phyloP scores from a whole-genome alignment of 2,113 vertebrate species.

The Aegithalos caudatus region DNA sequence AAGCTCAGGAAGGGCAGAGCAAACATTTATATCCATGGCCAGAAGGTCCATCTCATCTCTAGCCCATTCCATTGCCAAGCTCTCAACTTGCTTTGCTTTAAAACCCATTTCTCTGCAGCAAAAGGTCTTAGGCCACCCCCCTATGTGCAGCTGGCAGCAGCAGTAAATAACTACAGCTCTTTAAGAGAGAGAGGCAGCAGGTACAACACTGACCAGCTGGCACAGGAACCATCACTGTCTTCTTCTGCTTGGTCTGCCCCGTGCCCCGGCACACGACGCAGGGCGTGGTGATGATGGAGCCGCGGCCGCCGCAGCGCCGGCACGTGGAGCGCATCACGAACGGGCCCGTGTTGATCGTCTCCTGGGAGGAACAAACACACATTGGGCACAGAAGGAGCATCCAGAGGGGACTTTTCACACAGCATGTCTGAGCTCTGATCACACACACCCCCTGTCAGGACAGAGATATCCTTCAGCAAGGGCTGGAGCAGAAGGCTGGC shows the following conservation, averaged over 20 bases:
- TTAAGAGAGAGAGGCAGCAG: not conserved
- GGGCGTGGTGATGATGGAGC: slow-evolving; percentile 82
- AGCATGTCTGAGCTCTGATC: fast-evolving
- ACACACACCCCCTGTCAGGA: not conserved
- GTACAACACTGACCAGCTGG: slow-evolving; percentile 85
- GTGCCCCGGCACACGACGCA: slow-evolving; percentile 83
- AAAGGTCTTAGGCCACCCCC: fast-evolving
- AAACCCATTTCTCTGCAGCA: not conserved
- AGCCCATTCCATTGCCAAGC: not conserved
- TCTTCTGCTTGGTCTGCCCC: slow-evolving; percentile 92
- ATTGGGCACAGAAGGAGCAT: not conserved
- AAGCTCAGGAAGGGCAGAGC: not conserved
- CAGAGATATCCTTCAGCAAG: not conserved
- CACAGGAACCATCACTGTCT: slow-evolving; percentile 88
- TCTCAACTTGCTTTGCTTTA: not conserved
- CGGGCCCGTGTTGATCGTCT: slow-evolving; percentile 93
- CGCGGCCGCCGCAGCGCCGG: slow-evolving; percentile 87
- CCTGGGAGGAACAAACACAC: slow-evolving; percentile 67
- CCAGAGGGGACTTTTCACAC: not conserved
- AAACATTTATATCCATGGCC: not conserved
- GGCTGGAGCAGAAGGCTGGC: not conserved
- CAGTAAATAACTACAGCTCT: not conserved
- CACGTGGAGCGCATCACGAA: slow-evolving; percentile 98
- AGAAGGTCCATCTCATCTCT: not conserved
- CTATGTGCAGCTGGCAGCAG: fast-evolving